A percentile compares a stretch with the other conserved stretches of the same genome.
Evolutionary conservation across 2,888 invertebrate species (phyloP).

Genomic region (Philaethria dido): DNA sequence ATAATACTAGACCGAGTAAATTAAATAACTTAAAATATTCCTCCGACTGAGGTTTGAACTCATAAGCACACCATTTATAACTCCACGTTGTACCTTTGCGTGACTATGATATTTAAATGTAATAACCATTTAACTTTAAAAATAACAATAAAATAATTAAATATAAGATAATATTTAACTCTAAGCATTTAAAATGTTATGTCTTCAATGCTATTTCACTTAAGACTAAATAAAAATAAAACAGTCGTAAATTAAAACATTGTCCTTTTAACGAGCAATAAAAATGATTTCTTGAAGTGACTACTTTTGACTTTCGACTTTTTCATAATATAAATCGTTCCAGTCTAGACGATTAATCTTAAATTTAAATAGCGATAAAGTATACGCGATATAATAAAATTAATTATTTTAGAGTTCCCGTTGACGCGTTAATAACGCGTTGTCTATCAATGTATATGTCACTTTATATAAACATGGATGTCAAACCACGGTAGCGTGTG

Average conservation of each 20-base stretch:
- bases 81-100: too few relatives aligned
- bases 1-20: not conserved
- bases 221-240: conserved; percentile 8
- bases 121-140: not conserved
- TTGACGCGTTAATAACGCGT: too few relatives aligned
- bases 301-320: conserved; percentile 20
- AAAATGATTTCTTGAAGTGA: conserved; percentile 13
- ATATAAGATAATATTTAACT: not conserved
- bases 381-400: conserved; percentile 13
- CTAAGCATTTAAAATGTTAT: not conserved
- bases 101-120: not conserved
- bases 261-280: conserved; percentile 17
- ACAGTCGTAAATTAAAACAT: conserved; percentile 17
- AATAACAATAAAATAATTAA: too few relatives aligned
- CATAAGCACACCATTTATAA: too few relatives aligned
- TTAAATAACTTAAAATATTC: not conserved
- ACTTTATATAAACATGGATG: too few relatives aligned
- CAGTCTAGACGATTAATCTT: conserved; percentile 26
- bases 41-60: too few relatives aligned
- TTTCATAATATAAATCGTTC: conserved; percentile 23
- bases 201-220: not conserved
- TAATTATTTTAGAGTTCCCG: too few relatives aligned
- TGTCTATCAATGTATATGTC: too few relatives aligned
- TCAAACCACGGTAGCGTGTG: too few relatives aligned
- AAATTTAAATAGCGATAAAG: conserved; percentile 24